A percentile compares a stretch with the other conserved stretches of the same genome.
phyloP scores from a whole-genome alignment of 1,140 invertebrate species.

The Maconellicoccus hirsutus region DNA sequence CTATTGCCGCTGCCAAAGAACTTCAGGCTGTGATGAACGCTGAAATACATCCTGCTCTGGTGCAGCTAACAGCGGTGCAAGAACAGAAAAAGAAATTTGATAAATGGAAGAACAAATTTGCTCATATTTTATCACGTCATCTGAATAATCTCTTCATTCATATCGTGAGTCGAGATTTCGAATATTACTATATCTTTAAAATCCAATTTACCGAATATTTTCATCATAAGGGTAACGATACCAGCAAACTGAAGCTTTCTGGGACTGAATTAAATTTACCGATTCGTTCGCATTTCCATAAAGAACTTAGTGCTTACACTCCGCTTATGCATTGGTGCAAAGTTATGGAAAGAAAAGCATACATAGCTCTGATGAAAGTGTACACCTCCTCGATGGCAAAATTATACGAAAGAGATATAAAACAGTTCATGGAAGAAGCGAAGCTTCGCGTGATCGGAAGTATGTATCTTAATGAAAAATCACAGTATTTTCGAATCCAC shows the following conservation, averaged over 20 bases:
- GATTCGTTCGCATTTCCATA: slow-evolving; percentile 64
- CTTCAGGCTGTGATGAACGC: slow-evolving; percentile 65
- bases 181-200: no score
- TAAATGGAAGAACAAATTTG: slow-evolving; percentile 74
- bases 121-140: slow-evolving; percentile 67
- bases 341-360: slow-evolving; percentile 69
- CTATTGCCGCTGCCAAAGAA: slow-evolving; percentile 65
- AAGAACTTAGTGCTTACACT: slow-evolving; percentile 68
- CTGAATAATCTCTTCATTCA: slow-evolving; percentile 90
- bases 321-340: slow-evolving; percentile 85
- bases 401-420: slow-evolving; percentile 73
- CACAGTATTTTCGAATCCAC: not conserved
- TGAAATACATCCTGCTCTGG: slow-evolving; percentile 48
- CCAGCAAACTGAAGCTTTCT: slow-evolving; percentile 43
- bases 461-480: slow-evolving; percentile 26
- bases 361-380: slow-evolving; percentile 62
- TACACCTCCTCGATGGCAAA: slow-evolving; percentile 67
- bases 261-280: slow-evolving; percentile 47
- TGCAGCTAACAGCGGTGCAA: slow-evolving; percentile 65
- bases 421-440: slow-evolving; percentile 65
- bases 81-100: slow-evolving; percentile 78
- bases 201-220: slow-evolving; percentile 18
- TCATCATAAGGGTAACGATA: slow-evolving; percentile 47
- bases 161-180: no score
- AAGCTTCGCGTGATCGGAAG: slow-evolving; percentile 40